Evolutionary conservation across 2,797 vertebrate species (phyloP).

Genomic region (Buphagus erythrorhynchus): DNA sequence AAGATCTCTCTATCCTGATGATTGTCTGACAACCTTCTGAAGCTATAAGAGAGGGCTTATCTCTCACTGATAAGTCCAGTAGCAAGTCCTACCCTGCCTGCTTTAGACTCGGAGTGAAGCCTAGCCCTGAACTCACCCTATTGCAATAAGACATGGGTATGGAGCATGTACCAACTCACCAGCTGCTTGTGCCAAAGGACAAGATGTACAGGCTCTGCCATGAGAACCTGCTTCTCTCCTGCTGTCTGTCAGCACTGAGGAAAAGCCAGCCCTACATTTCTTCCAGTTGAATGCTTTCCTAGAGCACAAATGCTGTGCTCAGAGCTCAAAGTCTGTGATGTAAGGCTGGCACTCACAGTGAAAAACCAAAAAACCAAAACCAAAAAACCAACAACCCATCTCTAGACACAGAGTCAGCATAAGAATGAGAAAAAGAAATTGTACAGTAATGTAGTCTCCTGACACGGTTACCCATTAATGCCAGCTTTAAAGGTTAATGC

Average conservation of each 20-base stretch:
- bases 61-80: background rate
- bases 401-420: background rate
- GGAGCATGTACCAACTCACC: background rate
- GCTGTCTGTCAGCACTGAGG: fast-evolving
- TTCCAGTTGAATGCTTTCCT: background rate
- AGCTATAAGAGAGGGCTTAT: background rate
- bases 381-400: background rate
- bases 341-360: background rate
- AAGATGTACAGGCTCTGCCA: background rate
- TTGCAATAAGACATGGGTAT: background rate
- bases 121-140: background rate
- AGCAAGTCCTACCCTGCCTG: background rate
- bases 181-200: background rate
- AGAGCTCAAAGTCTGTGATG: background rate
- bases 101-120: background rate
- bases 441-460: slow-evolving; percentile 44
- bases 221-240: background rate
- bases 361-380: background rate
- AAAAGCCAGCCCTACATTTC: background rate
- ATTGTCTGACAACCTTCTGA: background rate
- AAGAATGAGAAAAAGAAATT: slow-evolving; percentile 46
- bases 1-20: background rate
- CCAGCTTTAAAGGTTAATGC: slow-evolving; percentile 74
- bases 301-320: background rate
- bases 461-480: slow-evolving; percentile 63